Conservation (phyloP, 2,888 invertebrate species). For the Fragum whitleyi region DNA sequence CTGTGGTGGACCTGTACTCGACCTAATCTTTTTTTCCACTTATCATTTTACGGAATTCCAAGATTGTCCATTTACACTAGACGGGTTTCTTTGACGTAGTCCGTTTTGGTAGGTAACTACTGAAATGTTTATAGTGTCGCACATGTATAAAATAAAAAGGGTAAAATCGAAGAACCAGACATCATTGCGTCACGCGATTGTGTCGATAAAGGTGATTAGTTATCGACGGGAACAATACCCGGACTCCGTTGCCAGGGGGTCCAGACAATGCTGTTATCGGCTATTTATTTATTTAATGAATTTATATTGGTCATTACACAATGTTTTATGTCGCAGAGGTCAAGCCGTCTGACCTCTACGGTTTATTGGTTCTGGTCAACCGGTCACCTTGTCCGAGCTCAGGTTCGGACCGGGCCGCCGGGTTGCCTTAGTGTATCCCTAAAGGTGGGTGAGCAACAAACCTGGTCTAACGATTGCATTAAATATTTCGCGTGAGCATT, state of each 20-base stretch:
- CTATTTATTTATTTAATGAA: slow-evolving; percentile 23
- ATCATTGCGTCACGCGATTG: not conserved
- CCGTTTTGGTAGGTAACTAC: too few species aligned
- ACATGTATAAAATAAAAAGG: not conserved
- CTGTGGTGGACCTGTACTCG: too few species aligned
- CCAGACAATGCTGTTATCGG: slow-evolving; percentile 20
- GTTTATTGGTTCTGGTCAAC: not conserved
- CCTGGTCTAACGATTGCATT: too few species aligned
- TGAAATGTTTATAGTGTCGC: not conserved
- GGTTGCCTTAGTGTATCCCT: not conserved
- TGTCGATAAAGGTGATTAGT: slow-evolving; percentile 18
- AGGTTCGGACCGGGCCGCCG: not conserved
- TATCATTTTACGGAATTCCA: too few species aligned
- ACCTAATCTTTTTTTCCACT: too few species aligned
- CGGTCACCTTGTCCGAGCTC: slow-evolving; percentile 12
- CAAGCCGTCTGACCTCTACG: slow-evolving; percentile 18
- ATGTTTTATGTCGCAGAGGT: slow-evolving; percentile 22
- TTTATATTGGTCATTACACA: slow-evolving; percentile 16
- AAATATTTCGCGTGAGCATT: too few species aligned
- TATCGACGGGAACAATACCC: slow-evolving; percentile 28
- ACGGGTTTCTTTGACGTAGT: too few species aligned
- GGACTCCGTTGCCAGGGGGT: slow-evolving; percentile 10
- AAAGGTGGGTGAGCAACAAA: not conserved
- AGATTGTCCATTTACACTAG: too few species aligned
- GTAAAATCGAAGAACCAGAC: slow-evolving; percentile 9